Percentiles rank a stretch among this genome's conserved stretches.
These are phyloP conservation scores for Astropecten irregularis DNA, from an alignment of 53 echinoderm and acorn worm species.

Conservation along the genomic window DNA sequence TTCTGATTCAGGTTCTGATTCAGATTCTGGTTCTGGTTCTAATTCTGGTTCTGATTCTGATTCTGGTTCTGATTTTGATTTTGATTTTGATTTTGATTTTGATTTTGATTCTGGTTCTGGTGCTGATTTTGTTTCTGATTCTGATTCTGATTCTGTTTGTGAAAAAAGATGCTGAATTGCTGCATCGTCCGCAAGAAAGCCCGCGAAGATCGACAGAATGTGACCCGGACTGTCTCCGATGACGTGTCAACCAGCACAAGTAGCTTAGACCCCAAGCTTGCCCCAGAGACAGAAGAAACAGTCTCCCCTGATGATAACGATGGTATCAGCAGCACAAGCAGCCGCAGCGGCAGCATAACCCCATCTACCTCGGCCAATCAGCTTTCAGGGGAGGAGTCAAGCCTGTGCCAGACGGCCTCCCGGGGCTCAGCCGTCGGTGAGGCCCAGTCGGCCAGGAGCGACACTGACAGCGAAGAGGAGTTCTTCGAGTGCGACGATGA, in stretches of 20 bases:
- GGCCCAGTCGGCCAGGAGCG: slow-evolving; percentile 6
- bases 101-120: no score
- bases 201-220: slow-evolving; percentile 75
- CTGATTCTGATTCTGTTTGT: no score
- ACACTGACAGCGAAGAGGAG: slow-evolving; percentile 84
- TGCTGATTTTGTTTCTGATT: no score
- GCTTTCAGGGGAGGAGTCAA: background rate
- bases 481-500: slow-evolving; percentile 94
- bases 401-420: background rate
- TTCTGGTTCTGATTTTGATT: no score
- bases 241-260: slow-evolving; percentile 9
- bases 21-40: no score
- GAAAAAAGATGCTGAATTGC: slow-evolving; percentile 89
- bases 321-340: background rate
- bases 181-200: slow-evolving; percentile 95
- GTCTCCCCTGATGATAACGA: background rate
- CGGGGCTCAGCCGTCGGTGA: background rate
- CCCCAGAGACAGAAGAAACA: background rate
- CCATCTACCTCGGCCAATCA: slow-evolving; percentile 26
- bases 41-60: no score
- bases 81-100: no score
- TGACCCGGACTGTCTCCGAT: background rate
- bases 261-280: background rate
- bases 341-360: slow-evolving; percentile 5
- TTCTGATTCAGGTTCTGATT: no score